Evolutionary conservation across 53 echinoderm and acorn worm species (phyloP).

Genomic region (Pentamera pediparva): DNA sequence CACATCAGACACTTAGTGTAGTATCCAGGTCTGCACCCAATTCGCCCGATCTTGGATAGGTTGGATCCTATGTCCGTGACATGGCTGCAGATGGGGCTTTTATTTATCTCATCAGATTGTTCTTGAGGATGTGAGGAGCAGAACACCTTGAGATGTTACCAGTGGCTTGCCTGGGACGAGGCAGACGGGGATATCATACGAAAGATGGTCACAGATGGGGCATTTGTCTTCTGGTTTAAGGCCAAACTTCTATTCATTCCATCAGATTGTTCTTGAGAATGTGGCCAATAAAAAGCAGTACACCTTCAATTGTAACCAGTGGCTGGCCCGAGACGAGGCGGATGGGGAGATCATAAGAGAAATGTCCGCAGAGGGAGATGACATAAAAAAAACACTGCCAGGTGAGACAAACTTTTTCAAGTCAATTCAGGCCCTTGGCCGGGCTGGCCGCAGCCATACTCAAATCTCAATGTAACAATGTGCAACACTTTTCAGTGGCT

Average conservation of each 20-base stretch:
- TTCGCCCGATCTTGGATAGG: no score
- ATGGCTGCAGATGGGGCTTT: no score
- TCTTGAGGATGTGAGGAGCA: conserved; percentile 63
- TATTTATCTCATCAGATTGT: conserved; percentile 41
- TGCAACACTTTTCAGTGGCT: no score
- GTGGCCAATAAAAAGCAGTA: conserved; percentile 67
- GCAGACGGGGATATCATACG: conserved; percentile 82
- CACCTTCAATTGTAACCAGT: conserved; percentile 77
- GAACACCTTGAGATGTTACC: conserved; percentile 74
- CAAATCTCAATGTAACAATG: no score
- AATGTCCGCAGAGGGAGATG: conserved; percentile 74
- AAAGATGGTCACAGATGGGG: conserved; percentile 71
- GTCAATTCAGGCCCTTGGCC: no score
- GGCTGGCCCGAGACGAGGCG: conserved; percentile 82
- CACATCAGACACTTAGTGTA: no score
- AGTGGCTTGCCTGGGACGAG: conserved; percentile 83
- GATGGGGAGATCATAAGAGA: conserved; percentile 84
- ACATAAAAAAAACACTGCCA: conserved; percentile 79
- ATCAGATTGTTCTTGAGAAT: conserved; percentile 75
- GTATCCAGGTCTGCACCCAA: no score
- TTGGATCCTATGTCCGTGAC: no score
- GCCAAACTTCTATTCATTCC: no score
- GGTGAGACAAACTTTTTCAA: no score
- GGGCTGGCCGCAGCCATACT: no score
- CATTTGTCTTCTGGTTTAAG: no score